Conservation (phyloP, 2,888 invertebrate species). For the Callimorpha dominula region DNA sequence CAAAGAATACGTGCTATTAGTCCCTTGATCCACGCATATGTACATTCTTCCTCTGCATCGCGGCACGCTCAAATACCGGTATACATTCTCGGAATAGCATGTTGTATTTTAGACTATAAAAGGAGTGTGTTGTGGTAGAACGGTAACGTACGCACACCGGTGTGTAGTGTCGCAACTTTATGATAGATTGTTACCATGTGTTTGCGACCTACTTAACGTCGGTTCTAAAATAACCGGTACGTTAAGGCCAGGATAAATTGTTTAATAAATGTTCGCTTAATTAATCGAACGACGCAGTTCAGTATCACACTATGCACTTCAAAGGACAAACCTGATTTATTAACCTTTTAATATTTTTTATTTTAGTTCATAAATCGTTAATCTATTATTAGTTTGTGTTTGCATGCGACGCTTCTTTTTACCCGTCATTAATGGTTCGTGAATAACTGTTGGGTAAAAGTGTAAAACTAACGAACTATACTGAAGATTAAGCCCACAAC, state of each 20-base stretch:
- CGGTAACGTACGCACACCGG: constrained; percentile 36
- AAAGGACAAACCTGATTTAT: constrained; percentile 21
- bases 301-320: constrained; percentile 31
- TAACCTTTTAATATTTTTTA: constrained; percentile 9
- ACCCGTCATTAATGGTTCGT: background rate
- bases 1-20: background rate
- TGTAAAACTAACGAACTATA: background rate
- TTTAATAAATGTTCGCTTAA: constrained; percentile 40
- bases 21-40: background rate
- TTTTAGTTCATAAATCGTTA: constrained; percentile 18
- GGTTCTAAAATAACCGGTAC: constrained; percentile 67
- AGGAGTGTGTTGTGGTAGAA: constrained; percentile 34
- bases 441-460: too few relatives aligned
- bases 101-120: constrained; percentile 34
- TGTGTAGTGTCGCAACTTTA: constrained; percentile 65
- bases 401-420: background rate
- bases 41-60: constrained; percentile 6
- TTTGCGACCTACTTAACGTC: constrained; percentile 66
- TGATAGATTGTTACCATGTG: constrained; percentile 68
- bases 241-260: constrained; percentile 62
- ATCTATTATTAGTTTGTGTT: constrained; percentile 20
- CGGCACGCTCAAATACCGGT: background rate
- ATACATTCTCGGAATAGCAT: background rate
- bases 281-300: constrained; percentile 22
- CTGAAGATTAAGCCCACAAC: background rate